A percentile compares a stretch with the other conserved stretches of the same genome.
These are phyloP conservation scores for Hyperoplus lanceolatus DNA, from an alignment of 2,797 vertebrate species.

Conservation along the genomic window DNA sequence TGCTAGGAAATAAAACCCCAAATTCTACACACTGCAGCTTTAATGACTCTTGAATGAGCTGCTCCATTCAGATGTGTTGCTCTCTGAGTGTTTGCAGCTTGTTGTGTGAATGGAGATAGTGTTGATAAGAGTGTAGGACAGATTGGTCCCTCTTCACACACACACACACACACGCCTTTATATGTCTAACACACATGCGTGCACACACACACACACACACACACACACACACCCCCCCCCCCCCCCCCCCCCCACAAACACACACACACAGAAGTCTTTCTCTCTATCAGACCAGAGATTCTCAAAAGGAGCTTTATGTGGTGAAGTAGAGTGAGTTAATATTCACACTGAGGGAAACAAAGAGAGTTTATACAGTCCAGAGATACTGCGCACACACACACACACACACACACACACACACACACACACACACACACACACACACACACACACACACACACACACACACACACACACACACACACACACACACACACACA, in stretches of 20 bases:
- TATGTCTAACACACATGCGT: too few relatives aligned
- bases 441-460: too few relatives aligned
- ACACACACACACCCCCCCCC: too few relatives aligned
- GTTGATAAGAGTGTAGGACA: conserved; percentile 52
- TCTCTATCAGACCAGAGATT: conserved; percentile 37
- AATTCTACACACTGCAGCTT: too few relatives aligned
- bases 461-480: too few relatives aligned
- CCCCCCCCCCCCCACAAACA: too few relatives aligned
- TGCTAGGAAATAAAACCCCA: too few relatives aligned
- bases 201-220: too few relatives aligned
- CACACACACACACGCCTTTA: too few relatives aligned
- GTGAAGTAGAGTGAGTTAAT: conserved; percentile 47
- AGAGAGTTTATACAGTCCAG: conserved; percentile 12
- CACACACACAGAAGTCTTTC: conserved; percentile 55
- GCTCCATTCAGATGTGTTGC: conserved; percentile 24
- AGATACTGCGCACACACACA: conserved; percentile 15
- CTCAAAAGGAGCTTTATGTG: conserved; percentile 68
- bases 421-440: too few relatives aligned
- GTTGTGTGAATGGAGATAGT: conserved; percentile 53
- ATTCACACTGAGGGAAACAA: conserved; percentile 45
- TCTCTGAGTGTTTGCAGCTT: conserved; percentile 19
- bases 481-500: too few relatives aligned
- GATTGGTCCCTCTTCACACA: conserved; percentile 12
- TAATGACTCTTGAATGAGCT: not conserved
- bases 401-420: not conserved